Percentiles rank a stretch among this genome's conserved stretches.
Conservation (phyloP, 2,888 invertebrate genomes). For the Apamea epomidion region DNA sequence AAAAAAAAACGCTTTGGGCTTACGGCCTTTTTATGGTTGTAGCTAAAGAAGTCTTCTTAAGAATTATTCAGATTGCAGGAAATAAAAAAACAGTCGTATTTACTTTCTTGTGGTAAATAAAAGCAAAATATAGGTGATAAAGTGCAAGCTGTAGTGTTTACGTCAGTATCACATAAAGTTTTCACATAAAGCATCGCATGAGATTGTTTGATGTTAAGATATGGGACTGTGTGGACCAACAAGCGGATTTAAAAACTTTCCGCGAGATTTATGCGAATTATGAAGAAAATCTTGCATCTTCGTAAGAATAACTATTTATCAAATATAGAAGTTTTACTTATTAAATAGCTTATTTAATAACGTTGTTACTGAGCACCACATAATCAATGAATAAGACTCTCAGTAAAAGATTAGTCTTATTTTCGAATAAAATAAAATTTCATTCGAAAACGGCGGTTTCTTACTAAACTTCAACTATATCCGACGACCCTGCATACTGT, state of each 20-base stretch:
- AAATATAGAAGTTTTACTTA: neutral
- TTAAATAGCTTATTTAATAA: neutral
- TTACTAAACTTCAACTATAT: no score
- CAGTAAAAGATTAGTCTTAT: neutral
- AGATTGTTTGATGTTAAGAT: slow-evolving; percentile 8
- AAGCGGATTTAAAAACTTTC: neutral
- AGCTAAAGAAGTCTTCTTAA: neutral
- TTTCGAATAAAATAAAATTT: neutral
- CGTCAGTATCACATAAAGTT: no score
- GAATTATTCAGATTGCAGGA: neutral
- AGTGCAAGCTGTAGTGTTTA: slow-evolving; percentile 12
- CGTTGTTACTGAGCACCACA: neutral
- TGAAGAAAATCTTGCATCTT: neutral
- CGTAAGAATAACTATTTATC: neutral
- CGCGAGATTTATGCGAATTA: neutral
- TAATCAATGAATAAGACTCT: neutral
- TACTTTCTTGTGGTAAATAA: neutral
- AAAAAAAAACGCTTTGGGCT: neutral
- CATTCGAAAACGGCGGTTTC: no score
- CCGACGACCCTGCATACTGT: no score
- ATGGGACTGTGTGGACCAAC: neutral
- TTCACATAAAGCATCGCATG: slow-evolving; percentile 9
- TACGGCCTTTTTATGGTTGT: neutral
- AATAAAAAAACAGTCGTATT: neutral
- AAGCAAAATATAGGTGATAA: neutral